These are phyloP conservation scores for Lasioglossum marginatum DNA, from an alignment of 2,888 invertebrate species.

Conservation along the genomic window DNA sequence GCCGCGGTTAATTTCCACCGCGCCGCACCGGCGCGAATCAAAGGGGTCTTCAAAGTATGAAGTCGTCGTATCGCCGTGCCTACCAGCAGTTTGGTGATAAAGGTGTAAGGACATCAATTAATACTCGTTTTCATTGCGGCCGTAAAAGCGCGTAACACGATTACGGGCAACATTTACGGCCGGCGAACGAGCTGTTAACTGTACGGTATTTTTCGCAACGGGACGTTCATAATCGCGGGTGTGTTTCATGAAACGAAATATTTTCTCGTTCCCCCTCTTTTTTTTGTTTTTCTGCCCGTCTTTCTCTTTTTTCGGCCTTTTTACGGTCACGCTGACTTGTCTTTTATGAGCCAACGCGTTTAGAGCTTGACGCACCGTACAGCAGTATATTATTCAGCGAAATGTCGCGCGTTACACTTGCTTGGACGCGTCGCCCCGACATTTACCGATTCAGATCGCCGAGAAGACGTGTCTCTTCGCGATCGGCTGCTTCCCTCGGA, in stretches of 20 bases:
- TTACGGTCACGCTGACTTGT: slow-evolving; percentile 57
- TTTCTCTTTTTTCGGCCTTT: slow-evolving; percentile 26
- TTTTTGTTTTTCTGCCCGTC: background rate
- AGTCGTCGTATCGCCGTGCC: slow-evolving; percentile 46
- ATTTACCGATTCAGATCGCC: background rate
- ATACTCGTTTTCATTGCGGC: slow-evolving; percentile 68
- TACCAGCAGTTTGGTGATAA: slow-evolving; percentile 64
- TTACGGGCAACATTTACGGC: slow-evolving; percentile 69
- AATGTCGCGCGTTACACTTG: slow-evolving; percentile 34
- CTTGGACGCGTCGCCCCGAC: background rate
- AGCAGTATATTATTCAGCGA: slow-evolving; percentile 52
- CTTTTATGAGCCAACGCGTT: slow-evolving; percentile 64
- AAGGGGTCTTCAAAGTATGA: slow-evolving; percentile 44
- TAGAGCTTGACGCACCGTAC: slow-evolving; percentile 50
- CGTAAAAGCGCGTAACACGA: slow-evolving; percentile 69
- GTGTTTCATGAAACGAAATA: slow-evolving; percentile 62
- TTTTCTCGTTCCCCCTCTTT: background rate
- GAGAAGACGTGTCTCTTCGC: background rate
- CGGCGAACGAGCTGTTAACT: slow-evolving; percentile 69
- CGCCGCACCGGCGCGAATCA: slow-evolving; percentile 26
- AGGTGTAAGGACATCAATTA: slow-evolving; percentile 73
- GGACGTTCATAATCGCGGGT: slow-evolving; percentile 58
- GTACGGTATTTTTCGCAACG: slow-evolving; percentile 62
- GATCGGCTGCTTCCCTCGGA: background rate
- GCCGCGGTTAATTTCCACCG: slow-evolving; percentile 29